Evolutionary conservation across 2,113 vertebrate species (phyloP), one percentile per base, ranked within the genome.

Genomic region (Apistogramma diplotaenia): DNA sequence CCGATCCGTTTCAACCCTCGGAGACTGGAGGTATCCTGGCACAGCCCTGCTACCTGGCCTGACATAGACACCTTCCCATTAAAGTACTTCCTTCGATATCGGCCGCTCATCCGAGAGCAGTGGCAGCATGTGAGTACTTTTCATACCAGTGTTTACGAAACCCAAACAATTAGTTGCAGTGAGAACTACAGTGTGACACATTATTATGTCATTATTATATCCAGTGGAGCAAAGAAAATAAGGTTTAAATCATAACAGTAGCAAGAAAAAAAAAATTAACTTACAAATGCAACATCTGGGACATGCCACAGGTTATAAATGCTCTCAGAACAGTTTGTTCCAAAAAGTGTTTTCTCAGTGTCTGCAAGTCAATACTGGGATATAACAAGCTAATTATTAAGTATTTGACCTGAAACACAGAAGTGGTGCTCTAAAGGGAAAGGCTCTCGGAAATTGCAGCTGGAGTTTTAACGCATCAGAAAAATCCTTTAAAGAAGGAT

Each of bases 41-140:
- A 96, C 86, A 98, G 96, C 27, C 98, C 98, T 0, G 96, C 96
- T 0, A 96, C 97, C 3, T 99, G 98, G 98, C 98, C 98, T 0
- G 97, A 99, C 57, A 97, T 97, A 0, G 98, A 99, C 2, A 97
- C 94, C 75, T 99, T 99, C 83, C 98, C 98, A 0, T 96, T 99
- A 78, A 99, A 99, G 85, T 99, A 98, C 93, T 99, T 99, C 90
- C 95, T 99, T 61, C 95, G 98, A 19, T 99, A 99, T 89, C 96
- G 97, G 7, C 98, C 98, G 0, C 96, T 99, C 77, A 99, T 99
- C 94, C 93, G 96, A 84, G 97, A 99, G 87, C 96, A 96, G 85
- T 99, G 98, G 98, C 97, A 99, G 83, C 98, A 99, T 0, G 97
- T 99, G 94, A 99, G 98, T 94, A 85, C 18, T 6, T 2, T 27